Evolutionary conservation across 2,888 invertebrate genomes (phyloP), one percentile per base, ranked within the genome.

Genomic region (Standfussiana lucernea): DNA sequence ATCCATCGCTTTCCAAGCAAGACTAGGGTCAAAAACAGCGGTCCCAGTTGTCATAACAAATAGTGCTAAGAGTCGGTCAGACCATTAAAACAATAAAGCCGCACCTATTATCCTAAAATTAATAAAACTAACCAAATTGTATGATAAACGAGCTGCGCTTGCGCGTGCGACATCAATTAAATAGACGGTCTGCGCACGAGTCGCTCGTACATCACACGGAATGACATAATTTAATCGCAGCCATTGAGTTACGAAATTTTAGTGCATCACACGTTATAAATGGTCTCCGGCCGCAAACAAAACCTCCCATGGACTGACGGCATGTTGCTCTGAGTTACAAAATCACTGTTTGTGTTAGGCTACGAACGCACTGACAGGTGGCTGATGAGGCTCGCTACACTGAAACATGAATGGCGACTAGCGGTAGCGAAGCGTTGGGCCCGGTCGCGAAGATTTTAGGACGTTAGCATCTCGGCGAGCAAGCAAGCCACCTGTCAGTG

Each of bases 191-290:
- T 79, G 79, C 72, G 75, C 88, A 65, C 70, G 77, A 56, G 72
- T 62, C 67, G 65, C 70, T 47, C 35, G 72, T 83, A 78, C n/a
- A 83, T 79, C 79, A 79, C 59, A 68, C 32, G 11, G 37, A 80
- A 32, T 80, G 80, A 87, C 65, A 80, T 87, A 80, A 87, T 81
- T 84, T 37, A 76, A 85, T 87, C 53, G 62, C n/a, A 24, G 28
- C 37, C 66, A 80, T 78, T 78, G 64, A 74, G 64, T 80, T 78
- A 84, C 28, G 40, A 35, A 59, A 72, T 83, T n/a, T n/a, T 62
- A 62, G 37, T 18, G 18, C 15, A 59, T 37, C 28, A 24, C 24
- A 56, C 37, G 8, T 71, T 56, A 70, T 35, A 32, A 70, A 70
- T 70, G 28, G 7, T 56, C 18, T 35, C 45, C 56, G 11, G n/a